A percentile compares a stretch with the other conserved stretches of the same genome.
Evolutionary conservation across 30 jellyfish, hydroid and myxozoan genomes (phyloP).

Genomic region (Hydra vulgaris): DNA sequence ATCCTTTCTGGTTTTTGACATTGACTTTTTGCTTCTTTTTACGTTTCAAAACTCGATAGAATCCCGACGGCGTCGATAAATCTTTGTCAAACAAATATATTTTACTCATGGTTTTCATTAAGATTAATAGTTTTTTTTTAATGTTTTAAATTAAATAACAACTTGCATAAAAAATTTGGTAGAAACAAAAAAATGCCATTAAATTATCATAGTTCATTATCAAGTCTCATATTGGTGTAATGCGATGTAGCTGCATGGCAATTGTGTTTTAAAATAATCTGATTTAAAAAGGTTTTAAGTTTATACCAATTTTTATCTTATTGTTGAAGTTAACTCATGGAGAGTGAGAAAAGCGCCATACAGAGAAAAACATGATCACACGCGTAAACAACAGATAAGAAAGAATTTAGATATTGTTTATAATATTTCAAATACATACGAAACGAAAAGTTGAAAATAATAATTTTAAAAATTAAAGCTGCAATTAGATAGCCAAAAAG

Average conservation of each 20-base stretch:
- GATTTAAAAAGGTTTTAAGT: neutral
- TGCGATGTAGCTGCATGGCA: neutral
- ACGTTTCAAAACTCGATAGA: neutral
- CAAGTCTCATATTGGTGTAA: neutral
- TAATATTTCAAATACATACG: too few relatives aligned
- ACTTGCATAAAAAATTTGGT: neutral
- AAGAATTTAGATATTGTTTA: too few relatives aligned
- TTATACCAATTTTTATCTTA: neutral
- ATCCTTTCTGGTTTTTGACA: neutral
- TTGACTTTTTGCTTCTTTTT: too few relatives aligned
- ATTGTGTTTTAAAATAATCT: neutral
- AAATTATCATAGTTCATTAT: neutral
- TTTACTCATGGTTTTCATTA: too few relatives aligned
- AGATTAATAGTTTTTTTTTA: too few relatives aligned
- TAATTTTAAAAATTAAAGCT: too few relatives aligned
- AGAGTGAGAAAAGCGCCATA: neutral
- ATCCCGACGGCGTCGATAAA: neutral
- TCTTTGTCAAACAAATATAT: too few relatives aligned
- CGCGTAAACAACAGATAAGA: neutral
- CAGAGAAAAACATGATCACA: neutral
- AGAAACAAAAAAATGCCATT: neutral
- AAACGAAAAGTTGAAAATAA: too few relatives aligned
- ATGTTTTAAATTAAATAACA: too few relatives aligned
- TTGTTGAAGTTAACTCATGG: neutral
- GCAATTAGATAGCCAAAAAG: too few relatives aligned